phyloP scores from a whole-genome alignment of 2,113 vertebrate species.

The Colinus virginianus region DNA sequence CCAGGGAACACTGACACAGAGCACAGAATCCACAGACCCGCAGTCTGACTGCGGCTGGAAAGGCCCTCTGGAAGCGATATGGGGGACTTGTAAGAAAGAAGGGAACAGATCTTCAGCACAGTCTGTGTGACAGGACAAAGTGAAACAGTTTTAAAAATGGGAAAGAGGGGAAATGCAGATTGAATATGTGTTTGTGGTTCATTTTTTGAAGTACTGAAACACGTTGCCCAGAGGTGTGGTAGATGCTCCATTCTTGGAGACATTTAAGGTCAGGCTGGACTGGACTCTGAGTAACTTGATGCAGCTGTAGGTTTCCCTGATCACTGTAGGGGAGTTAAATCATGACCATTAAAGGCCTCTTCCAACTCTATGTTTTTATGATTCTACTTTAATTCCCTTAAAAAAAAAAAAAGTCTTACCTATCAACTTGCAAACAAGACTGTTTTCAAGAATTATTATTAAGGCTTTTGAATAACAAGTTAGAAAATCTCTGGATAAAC shows the following conservation, averaged over 20 bases:
- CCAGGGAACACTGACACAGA: no score
- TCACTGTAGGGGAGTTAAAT: neutral
- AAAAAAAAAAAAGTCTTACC: conserved; percentile 22
- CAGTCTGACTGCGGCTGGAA: no score
- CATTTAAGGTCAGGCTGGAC: neutral
- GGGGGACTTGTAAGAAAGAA: neutral
- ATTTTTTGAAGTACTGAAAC: no score
- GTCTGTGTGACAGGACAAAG: no score
- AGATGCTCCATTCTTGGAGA: neutral
- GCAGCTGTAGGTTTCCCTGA: neutral
- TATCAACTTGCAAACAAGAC: conserved; percentile 1
- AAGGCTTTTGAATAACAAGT: conserved; percentile 72
- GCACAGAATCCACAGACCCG: no score
- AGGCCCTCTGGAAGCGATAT: neutral
- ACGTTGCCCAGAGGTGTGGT: no score
- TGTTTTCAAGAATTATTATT: conserved; percentile 37
- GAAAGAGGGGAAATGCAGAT: no score
- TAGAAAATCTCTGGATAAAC: conserved; percentile 33
- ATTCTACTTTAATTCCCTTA: conserved; percentile 23
- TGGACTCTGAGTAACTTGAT: neutral
- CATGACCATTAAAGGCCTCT: neutral
- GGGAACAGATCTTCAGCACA: neutral
- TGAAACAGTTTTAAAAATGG: no score
- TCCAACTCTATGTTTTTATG: neutral
- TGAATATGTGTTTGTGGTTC: no score